phyloP scores from a whole-genome alignment of 2,113 vertebrate species.

The Cinclus mexicanus region DNA sequence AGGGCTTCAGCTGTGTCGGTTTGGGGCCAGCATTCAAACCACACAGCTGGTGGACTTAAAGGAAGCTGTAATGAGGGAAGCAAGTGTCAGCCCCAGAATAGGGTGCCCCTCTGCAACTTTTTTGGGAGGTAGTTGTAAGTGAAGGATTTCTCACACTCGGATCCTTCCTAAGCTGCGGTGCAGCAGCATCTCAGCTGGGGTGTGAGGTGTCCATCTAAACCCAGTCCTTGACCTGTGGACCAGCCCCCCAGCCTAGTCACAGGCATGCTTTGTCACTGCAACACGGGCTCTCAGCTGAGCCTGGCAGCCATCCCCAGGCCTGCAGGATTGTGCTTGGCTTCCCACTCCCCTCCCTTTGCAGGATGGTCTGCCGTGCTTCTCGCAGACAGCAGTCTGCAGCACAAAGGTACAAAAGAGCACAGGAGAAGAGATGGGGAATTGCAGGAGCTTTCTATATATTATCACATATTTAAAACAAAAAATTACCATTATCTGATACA shows the following conservation, averaged over 20 bases:
- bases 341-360: fast-evolving
- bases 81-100: background rate
- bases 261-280: background rate
- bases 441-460: background rate
- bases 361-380: background rate
- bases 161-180: background rate
- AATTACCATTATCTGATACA: background rate
- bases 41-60: background rate
- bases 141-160: background rate
- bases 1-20: background rate
- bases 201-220: fast-evolving
- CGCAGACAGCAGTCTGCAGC: background rate
- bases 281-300: background rate
- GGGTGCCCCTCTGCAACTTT: background rate
- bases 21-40: background rate
- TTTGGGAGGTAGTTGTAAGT: background rate
- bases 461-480: background rate
- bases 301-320: background rate
- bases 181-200: background rate
- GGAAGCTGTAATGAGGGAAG: background rate
- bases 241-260: background rate
- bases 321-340: background rate
- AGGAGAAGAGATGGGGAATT: background rate
- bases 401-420: background rate
- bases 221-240: fast-evolving